Base-by-base conservation (phyloP, 1,140 invertebrate genomes). In the Pseudobourletiella spinata region DNA sequence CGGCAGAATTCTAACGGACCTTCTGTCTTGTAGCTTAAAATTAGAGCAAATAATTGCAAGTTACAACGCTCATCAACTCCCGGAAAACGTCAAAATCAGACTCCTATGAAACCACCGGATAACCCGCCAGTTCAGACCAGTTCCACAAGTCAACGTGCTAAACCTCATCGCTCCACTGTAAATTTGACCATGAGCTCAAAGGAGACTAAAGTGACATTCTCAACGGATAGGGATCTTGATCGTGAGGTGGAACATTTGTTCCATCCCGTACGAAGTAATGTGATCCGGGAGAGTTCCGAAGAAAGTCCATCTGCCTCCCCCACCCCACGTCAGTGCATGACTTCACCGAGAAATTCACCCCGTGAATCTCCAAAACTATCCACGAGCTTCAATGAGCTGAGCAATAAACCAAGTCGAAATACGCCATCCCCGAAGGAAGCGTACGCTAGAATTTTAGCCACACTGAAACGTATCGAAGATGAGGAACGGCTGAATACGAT, bases 401-500 rank as follows among this genome's bases (percentile, higher is more conserved):
- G n/a, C n/a, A n/a, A 39, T n/a, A 8, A n/a, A 39, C 32, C 32
- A n/a, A 39, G n/a, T n/a, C n/a, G n/a, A n/a, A n/a, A n/a, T n/a
- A n/a, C n/a, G n/a, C 51, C 26, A 11, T 11, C 11, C 35, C 35
- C 44, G 20, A 48, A 48, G 29, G 59, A 60, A 11, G 25, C 30
- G 24, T 64, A 64, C 20, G 11, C 56, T 22, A 26, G 48, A 29
- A 64, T 64, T 16, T 30, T 64, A 20, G 28, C 30, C 8, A 56
- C 57, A 16, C 32, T 64, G 24, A 54, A 39, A 30, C 22, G 35
- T 11, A 64, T 64, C 35, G 62, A 64, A 46, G 62, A 52, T 11
- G 62, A 64, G 57, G 62, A 64, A 39, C 55, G n/a, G n/a, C 35
- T 39, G n/a, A 39, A 39, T 39, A 11, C n/a, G n/a, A n/a, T n/a